Base-by-base conservation (phyloP, 1,140 invertebrate species). In the Papilio machaon region DNA sequence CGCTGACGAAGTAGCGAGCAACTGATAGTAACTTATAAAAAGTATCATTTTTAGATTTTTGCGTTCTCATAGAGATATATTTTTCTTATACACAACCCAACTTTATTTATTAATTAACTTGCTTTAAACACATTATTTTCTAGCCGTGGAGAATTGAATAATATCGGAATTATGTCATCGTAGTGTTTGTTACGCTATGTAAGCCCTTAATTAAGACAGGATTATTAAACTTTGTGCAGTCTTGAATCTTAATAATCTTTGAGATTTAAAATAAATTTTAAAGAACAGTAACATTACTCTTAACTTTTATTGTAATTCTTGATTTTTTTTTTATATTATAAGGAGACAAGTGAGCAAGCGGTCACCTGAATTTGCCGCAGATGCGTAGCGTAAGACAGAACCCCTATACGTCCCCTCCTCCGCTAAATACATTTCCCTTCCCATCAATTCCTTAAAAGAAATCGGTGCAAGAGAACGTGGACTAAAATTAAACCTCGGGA, bases 181-280 rank as follows among this genome's bases (percentile, higher is more conserved):
- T 67, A 30, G 60, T 67, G 23, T 67, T n/a, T 0, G 23, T 30
- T 30, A 30, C 11, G 23, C 19, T 30, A 67, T 35, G 23, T 30
- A 30, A 67, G 23, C 60, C 60, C 10, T 67, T 67, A 67, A 67
- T 67, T 67, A 67, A 67, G 23, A 67, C 8, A 10, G 23, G 23
- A 67, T 67, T 35, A 67, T 67, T 67, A 67, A 67, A 35, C 60
- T 35, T 67, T 30, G 60, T 67, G 23, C 30, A 35, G 35, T 23
- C 60, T 35, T 67, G 11, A 67, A 67, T 35, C 11, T 67, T 35
- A 30, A 67, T 67, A 10, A 67, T 67, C 60, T 64, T 3, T 2
- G 23, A 64, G 23, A 5, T 30, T 64, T 64, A 2, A 64, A 64
- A 23, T 23, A 30, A 64, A 35, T 19, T n/a, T 17, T 4, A 13